Evolutionary conservation across 2,888 invertebrate genomes (phyloP), one percentile per base, ranked within the genome.

Genomic region (Phorcus lineatus): DNA sequence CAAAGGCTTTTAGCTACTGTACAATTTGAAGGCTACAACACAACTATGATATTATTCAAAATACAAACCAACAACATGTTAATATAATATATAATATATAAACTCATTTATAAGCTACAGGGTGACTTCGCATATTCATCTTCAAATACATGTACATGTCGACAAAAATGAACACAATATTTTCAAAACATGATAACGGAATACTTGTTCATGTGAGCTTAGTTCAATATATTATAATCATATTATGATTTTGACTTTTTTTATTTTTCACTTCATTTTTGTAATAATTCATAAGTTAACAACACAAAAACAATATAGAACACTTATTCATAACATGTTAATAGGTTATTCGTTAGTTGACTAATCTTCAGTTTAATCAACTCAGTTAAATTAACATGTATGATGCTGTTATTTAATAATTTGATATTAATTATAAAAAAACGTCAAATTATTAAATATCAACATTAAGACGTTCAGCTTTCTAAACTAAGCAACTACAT

Each of bases 1-100:
- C 70, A 70, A 36, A 36, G 28, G 70, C 19, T 36, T 70, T 11
- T 47, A 47, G 47, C 47, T 47, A 47, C 47, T 40, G 36, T 36
- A 70, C 70, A 70, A 70, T 70, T 40, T 70, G 70, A 13, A 28
- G 47, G 19, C 70, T 70, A 70, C 70, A 70, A 70, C 70, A 70
- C 70, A 36, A 40, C 70, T 70, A 70, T 70, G 36, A 36, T 70
- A 70, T 36, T 70, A 70, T 70, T 70, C 47, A 62, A 62, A 62
- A 62, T 62, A 70, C 70, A 70, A 70, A 70, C 70, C 70, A 70
- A 70, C 70, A 70, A 70, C 70, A 70, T 31, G 70, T 70, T 70
- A 70, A 70, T 70, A 70, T 70, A 70, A 74, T 79, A 79, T 78
- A 67, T 74, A 79, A 70, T 74, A 70, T 70, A 55, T 70, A 79